phyloP scores from a whole-genome alignment of 2,797 vertebrate species.

The Neosilurus hyrtlii region DNA sequence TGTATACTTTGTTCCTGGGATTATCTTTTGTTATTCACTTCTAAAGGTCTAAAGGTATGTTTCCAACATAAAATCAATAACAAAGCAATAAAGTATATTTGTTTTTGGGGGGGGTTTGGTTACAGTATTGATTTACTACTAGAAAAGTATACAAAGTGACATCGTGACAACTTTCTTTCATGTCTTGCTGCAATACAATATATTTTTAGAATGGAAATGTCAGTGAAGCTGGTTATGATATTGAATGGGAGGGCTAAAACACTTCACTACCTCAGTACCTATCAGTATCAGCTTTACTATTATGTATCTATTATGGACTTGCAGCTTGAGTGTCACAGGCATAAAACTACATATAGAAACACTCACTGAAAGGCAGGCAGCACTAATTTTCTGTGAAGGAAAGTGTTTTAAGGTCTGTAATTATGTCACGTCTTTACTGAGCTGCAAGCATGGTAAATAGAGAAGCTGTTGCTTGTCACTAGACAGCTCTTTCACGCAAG shows the following conservation, averaged over 20 bases:
- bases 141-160: background rate
- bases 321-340: background rate
- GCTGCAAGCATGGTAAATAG: background rate
- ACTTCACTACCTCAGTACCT: background rate
- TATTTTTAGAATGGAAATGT: background rate
- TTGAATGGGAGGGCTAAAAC: background rate
- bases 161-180: background rate
- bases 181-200: background rate
- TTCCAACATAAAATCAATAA: background rate
- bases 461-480: constrained; percentile 3
- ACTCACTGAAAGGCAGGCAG: background rate
- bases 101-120: background rate
- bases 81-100: background rate
- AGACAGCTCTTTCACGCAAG: background rate
- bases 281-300: constrained; percentile 16
- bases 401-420: background rate
- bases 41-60: background rate
- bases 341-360: background rate
- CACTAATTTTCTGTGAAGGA: background rate
- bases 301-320: constrained; percentile 9
- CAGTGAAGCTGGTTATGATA: background rate
- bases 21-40: background rate
- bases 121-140: background rate
- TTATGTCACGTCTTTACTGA: background rate
- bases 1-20: background rate